These are phyloP conservation scores for Tholera decimalis DNA, from an alignment of 2,888 invertebrate genomes.

Conservation along the genomic window DNA sequence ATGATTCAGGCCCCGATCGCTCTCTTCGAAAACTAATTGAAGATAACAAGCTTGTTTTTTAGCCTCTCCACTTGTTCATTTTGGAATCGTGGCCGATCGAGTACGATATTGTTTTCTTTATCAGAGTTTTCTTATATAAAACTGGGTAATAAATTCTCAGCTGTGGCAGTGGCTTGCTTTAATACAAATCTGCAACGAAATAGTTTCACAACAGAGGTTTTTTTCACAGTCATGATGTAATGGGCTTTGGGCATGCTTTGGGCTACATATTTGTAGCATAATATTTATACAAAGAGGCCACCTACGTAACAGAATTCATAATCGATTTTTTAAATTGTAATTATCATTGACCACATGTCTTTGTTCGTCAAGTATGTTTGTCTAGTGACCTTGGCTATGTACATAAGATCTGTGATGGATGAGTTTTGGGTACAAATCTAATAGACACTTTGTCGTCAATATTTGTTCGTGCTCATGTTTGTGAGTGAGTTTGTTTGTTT, in stretches of 20 bases:
- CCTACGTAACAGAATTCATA: not conserved
- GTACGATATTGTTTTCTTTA: conserved; percentile 81
- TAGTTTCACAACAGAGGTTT: conserved; percentile 5
- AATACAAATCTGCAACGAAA: conserved; percentile 20
- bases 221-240: conserved; percentile 9
- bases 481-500: too few relatives aligned
- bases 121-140: conserved; percentile 68
- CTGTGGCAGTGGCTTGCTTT: conserved; percentile 55
- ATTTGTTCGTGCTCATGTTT: too few relatives aligned
- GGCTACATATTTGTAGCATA: too few relatives aligned
- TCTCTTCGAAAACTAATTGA: conserved; percentile 86
- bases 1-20: conserved; percentile 80
- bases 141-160: conserved; percentile 61
- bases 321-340: not conserved
- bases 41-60: conserved; percentile 88
- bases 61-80: conserved; percentile 77
- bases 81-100: conserved; percentile 75
- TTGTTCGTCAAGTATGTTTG: not conserved
- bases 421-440: not conserved
- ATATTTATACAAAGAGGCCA: not conserved
- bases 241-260: not conserved
- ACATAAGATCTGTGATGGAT: not conserved
- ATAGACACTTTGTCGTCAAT: too few relatives aligned
- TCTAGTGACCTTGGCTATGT: not conserved
- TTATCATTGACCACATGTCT: conserved; percentile 15